A percentile compares a stretch with the other conserved stretches of the same genome.
These are phyloP conservation scores for Centroberyx gerrardi DNA, from an alignment of 2,797 vertebrate genomes.

Conservation along the genomic window DNA sequence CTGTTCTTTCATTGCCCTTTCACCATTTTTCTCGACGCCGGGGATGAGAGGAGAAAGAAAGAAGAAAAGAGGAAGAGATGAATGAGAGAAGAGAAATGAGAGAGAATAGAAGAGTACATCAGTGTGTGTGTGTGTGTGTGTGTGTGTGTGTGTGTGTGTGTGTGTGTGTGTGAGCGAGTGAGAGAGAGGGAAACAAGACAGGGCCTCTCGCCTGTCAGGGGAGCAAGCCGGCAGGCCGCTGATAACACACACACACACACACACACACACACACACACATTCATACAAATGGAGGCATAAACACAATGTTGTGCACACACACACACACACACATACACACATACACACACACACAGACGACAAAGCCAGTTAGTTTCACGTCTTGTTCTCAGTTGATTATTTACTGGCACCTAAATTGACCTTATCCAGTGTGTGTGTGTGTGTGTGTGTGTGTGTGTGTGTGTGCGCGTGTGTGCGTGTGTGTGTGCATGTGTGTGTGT, in stretches of 20 bases:
- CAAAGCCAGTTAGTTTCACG: slow-evolving; percentile 25
- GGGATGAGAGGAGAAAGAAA: not conserved
- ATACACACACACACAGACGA: slow-evolving; percentile 7
- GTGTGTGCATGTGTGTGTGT: not conserved
- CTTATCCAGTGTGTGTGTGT: not conserved
- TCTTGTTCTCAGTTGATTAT: slow-evolving; percentile 32
- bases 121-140: slow-evolving; percentile 16
- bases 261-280: not conserved
- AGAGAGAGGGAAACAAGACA: slow-evolving; percentile 23
- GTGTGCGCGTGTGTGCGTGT: no score
- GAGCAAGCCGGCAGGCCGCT: slow-evolving; percentile 43
- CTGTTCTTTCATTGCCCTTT: not conserved
- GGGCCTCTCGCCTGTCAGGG: slow-evolving; percentile 43
- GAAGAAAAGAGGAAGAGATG: slow-evolving; percentile 1
- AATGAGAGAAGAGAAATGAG: not conserved
- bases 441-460: not conserved
- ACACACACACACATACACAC: not conserved
- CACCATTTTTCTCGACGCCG: slow-evolving; percentile 8
- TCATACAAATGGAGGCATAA: not conserved
- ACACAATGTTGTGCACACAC: not conserved
- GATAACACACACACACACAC: slow-evolving; percentile 47
- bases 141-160: not conserved
- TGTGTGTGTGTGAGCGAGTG: not conserved
- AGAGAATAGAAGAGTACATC: not conserved
- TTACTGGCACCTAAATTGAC: slow-evolving; percentile 36